phyloP scores from a whole-genome alignment of 2,888 invertebrate genomes.

The Epicampocera succincta region DNA sequence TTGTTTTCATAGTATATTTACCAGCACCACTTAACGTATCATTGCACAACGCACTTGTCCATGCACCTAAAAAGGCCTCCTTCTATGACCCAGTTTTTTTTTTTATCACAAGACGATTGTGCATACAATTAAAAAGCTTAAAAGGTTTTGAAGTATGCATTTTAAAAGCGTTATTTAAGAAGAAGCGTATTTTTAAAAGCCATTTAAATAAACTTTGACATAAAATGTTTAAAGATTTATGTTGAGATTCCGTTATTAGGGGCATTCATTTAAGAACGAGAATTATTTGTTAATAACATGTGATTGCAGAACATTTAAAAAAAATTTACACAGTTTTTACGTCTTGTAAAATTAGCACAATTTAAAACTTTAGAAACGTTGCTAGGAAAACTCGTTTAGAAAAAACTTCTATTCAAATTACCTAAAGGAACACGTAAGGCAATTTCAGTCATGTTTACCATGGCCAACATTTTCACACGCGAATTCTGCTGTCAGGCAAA shows the following conservation, averaged over 20 bases:
- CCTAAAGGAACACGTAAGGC: constrained; percentile 13
- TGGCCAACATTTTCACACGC: constrained; percentile 57
- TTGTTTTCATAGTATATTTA: background rate
- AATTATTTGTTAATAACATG: no score
- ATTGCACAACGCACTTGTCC: background rate
- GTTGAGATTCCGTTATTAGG: no score
- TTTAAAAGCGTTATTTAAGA: background rate
- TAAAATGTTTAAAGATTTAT: no score
- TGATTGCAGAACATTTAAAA: no score
- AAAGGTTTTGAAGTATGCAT: background rate
- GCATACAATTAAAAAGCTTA: background rate
- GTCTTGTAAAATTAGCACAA: no score
- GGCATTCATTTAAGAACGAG: no score
- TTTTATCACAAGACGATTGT: no score
- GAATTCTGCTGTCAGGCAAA: constrained; percentile 36
- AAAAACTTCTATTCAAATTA: constrained; percentile 34
- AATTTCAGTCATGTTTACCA: constrained; percentile 34
- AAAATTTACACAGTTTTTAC: no score
- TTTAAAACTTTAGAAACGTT: background rate
- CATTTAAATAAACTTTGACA: no score
- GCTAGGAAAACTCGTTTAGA: constrained; percentile 19
- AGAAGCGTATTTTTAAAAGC: no score
- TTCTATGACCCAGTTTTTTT: no score
- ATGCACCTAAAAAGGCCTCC: background rate
- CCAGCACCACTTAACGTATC: no score